A percentile compares a stretch with the other conserved stretches of the same genome.
Conservation (phyloP, 2,888 invertebrate genomes). For the Parapristionchus giblindavisi region DNA sequence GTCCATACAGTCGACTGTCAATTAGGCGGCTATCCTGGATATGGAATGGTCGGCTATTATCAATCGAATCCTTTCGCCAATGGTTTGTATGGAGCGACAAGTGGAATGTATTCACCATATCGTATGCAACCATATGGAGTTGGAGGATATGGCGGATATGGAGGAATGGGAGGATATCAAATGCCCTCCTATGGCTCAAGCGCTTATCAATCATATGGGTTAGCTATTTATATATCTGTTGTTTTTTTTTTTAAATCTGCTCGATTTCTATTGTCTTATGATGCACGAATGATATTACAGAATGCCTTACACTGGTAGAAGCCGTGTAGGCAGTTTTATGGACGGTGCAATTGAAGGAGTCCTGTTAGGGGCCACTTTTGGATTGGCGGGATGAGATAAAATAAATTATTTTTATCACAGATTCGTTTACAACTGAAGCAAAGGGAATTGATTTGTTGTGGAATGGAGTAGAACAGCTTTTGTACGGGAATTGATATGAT, state of each 20-base stretch:
- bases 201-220: constrained; percentile 22
- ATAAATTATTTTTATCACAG: constrained; percentile 1
- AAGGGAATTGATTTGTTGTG: neutral
- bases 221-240: constrained; percentile 5
- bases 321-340: constrained; percentile 22
- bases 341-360: constrained; percentile 37
- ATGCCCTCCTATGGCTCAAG: neutral
- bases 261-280: neutral
- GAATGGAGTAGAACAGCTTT: constrained; percentile 6
- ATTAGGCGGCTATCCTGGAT: constrained; percentile 6
- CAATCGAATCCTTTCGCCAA: neutral
- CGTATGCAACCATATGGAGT: constrained; percentile 16
- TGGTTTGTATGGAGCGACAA: constrained; percentile 20
- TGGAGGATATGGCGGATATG: constrained; percentile 13
- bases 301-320: neutral
- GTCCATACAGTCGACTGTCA: constrained; percentile 10
- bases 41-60: constrained; percentile 20
- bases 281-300: neutral
- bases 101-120: neutral
- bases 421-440: neutral
- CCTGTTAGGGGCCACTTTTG: constrained; percentile 29
- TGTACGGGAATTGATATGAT: neutral
- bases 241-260: neutral
- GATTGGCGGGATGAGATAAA: constrained; percentile 29
- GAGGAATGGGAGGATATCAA: neutral